Conservation (phyloP, 2,797 vertebrate genomes). For the Cercopithecus mitis region DNA sequence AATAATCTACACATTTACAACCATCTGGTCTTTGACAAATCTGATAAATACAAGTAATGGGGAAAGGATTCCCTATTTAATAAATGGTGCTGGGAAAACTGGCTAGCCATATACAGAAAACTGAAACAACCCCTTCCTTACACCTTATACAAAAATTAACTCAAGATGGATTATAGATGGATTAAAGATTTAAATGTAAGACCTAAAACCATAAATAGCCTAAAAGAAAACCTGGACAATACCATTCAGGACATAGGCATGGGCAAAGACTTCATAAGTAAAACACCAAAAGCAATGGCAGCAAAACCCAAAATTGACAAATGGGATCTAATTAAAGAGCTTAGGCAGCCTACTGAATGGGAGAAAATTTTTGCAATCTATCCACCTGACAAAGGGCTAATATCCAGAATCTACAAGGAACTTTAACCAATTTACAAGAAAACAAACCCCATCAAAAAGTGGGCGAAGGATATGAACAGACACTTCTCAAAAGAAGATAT, state of each 20-base stretch:
- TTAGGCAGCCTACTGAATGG: background rate
- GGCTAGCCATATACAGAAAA: too few relatives aligned
- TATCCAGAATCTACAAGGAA: background rate
- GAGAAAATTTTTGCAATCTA: background rate
- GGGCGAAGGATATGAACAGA: background rate
- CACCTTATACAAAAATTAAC: too few relatives aligned
- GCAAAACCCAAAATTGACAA: background rate
- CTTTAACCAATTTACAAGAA: background rate
- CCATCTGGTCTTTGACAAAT: too few relatives aligned
- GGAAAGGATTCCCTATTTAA: too few relatives aligned
- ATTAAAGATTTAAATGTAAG: background rate
- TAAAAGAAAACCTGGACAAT: background rate
- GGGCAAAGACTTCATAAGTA: background rate
- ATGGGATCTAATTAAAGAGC: background rate
- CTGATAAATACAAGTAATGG: too few relatives aligned
- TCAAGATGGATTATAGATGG: too few relatives aligned
- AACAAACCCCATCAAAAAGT: background rate
- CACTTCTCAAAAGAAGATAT: background rate
- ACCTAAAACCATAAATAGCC: background rate
- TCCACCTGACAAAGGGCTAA: background rate
- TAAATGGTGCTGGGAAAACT: too few relatives aligned
- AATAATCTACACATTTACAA: too few relatives aligned
- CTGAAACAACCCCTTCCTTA: too few relatives aligned
- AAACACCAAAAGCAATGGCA: background rate
- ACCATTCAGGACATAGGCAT: background rate